phyloP scores from a whole-genome alignment of 2,113 vertebrate species.

The Melanocharis versteri region DNA sequence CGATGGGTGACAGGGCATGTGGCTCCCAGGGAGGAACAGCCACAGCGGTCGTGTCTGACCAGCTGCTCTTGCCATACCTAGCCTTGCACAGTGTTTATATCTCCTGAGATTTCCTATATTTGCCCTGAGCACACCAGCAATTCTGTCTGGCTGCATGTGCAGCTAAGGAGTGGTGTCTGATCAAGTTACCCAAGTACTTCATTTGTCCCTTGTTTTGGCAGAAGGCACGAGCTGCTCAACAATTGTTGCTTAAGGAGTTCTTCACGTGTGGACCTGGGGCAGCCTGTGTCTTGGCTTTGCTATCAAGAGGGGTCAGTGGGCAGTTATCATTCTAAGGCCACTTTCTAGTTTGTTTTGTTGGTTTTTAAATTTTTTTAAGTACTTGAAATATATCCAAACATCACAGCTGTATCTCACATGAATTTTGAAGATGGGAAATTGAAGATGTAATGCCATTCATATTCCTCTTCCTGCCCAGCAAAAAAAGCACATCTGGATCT shows the following conservation, averaged over 20 bases:
- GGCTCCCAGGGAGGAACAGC: background rate
- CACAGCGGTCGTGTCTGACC: background rate
- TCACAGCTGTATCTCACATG: background rate
- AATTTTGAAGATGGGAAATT: background rate
- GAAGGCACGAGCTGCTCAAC: constrained; percentile 65
- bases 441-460: background rate
- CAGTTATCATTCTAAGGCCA: background rate
- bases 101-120: background rate
- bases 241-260: constrained; percentile 67
- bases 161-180: background rate
- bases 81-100: rapidly evolving
- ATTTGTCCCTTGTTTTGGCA: background rate
- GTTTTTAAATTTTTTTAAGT: too few species aligned
- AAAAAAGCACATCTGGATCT: background rate
- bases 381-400: background rate
- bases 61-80: background rate
- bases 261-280: constrained; percentile 66
- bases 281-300: constrained; percentile 73
- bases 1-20: rapidly evolving
- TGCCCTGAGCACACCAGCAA: background rate
- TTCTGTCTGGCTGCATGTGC: background rate
- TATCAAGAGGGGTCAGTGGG: constrained; percentile 64
- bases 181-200: background rate
- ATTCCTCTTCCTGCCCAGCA: background rate
- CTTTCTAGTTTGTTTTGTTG: background rate